Percentiles rank a stretch among this genome's conserved stretches.
Conservation (phyloP, 2,113 vertebrate species). For the Dasyornis broadbenti region DNA sequence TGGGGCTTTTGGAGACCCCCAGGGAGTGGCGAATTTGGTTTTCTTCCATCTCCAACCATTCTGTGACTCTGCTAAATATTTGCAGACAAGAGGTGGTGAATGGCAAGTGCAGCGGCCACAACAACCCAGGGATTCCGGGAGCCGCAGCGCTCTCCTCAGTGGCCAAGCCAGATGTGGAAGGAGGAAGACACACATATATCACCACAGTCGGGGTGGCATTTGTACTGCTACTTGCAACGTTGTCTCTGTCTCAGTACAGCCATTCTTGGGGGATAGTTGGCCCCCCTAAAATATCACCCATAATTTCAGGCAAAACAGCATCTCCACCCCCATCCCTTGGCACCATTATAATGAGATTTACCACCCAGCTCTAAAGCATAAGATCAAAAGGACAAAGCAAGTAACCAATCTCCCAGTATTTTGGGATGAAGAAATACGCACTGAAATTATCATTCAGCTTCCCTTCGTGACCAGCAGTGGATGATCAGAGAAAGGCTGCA, state of each 20-base stretch:
- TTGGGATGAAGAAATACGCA: neutral
- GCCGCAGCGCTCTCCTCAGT: fast-evolving
- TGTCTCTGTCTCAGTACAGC: neutral
- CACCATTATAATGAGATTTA: neutral
- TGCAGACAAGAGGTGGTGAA: neutral
- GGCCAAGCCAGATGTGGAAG: neutral
- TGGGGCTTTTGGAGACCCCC: neutral
- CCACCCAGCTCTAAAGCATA: neutral
- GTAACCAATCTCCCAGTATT: neutral
- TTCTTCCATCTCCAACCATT: neutral
- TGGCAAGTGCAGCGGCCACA: neutral
- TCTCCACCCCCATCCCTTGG: neutral
- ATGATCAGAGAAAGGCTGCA: neutral
- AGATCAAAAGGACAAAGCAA: neutral
- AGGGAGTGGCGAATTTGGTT: neutral
- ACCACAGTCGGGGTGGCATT: neutral
- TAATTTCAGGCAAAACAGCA: neutral
- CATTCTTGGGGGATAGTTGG: neutral
- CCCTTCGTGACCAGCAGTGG: neutral
- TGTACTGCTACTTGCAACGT: neutral
- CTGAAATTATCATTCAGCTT: neutral
- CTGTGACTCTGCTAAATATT: neutral
- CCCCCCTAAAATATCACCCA: neutral
- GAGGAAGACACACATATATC: neutral
- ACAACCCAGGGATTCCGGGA: neutral